Conservation (phyloP, 1,140 invertebrate species). For the Pygmarrhopalites habei region DNA sequence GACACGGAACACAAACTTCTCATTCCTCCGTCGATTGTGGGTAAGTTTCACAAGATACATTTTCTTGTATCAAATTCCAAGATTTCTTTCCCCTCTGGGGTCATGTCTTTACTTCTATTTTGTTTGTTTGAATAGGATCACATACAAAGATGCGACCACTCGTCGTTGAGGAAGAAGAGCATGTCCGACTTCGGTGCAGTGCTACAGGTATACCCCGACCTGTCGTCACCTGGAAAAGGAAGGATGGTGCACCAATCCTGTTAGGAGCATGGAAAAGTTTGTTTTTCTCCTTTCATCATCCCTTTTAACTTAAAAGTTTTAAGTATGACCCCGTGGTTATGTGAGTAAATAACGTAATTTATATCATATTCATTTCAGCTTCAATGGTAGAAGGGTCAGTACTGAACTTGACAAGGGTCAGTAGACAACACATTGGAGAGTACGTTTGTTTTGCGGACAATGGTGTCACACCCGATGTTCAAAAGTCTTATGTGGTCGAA, state of each 20-base stretch:
- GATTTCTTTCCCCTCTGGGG: background rate
- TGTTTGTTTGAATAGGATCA: constrained; percentile 13
- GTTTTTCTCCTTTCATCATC: constrained; percentile 13
- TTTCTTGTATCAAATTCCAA: constrained; percentile 6
- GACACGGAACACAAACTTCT: constrained; percentile 56
- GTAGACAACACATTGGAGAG: constrained; percentile 74
- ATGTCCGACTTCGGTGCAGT: constrained; percentile 65
- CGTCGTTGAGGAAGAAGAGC: constrained; percentile 63
- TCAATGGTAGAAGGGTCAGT: constrained; percentile 61
- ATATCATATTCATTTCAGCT: constrained; percentile 47
- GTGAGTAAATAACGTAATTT: background rate
- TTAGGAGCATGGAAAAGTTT: constrained; percentile 55
- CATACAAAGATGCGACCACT: constrained; percentile 43
- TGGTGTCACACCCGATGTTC: constrained; percentile 72
- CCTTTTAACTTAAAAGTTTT: background rate
- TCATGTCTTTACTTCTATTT: background rate
- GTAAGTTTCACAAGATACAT: constrained; percentile 44
- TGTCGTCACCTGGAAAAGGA: constrained; percentile 64
- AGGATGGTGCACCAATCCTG: constrained; percentile 57
- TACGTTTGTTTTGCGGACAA: constrained; percentile 74
- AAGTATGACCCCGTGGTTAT: background rate
- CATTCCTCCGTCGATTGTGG: constrained; percentile 69
- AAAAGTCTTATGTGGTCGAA: constrained; percentile 70
- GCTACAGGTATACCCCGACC: constrained; percentile 67
- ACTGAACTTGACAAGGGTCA: constrained; percentile 72